A percentile compares a stretch with the other conserved stretches of the same genome.
These are phyloP conservation scores for Tethea ocularis DNA, from an alignment of 2,888 invertebrate genomes.

Conservation along the genomic window DNA sequence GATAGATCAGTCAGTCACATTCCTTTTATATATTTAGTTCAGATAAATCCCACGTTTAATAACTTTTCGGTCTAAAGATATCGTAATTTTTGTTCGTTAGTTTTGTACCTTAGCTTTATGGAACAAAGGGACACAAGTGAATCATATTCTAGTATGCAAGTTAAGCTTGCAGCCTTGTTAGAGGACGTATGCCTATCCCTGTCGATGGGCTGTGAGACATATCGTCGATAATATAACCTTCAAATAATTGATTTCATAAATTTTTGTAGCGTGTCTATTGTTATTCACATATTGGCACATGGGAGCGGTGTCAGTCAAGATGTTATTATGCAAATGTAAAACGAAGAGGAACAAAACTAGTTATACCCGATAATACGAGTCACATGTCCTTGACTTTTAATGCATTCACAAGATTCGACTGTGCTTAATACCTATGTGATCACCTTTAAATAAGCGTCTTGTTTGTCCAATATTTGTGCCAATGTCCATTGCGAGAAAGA, in stretches of 20 bases:
- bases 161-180: too few relatives aligned
- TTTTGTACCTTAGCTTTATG: too few relatives aligned
- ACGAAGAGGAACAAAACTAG: conserved; percentile 50
- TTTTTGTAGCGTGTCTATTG: conserved; percentile 3
- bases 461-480: neutral
- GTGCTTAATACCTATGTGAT: conserved; percentile 10
- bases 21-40: too few relatives aligned
- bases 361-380: conserved; percentile 36
- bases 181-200: neutral
- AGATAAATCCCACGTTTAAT: neutral
- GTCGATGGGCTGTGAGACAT: neutral
- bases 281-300: conserved; percentile 8
- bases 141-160: too few relatives aligned
- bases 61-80: too few relatives aligned
- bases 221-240: neutral
- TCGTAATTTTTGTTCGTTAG: too few relatives aligned
- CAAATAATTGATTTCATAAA: neutral
- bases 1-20: too few relatives aligned
- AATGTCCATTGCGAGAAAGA: neutral
- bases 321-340: conserved; percentile 37
- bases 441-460: conserved; percentile 1
- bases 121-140: too few relatives aligned
- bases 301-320: conserved; percentile 11
- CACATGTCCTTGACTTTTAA: conserved; percentile 62
- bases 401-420: conserved; percentile 35